phyloP scores from a whole-genome alignment of 2,888 invertebrate species.

The Morpho achilles region DNA sequence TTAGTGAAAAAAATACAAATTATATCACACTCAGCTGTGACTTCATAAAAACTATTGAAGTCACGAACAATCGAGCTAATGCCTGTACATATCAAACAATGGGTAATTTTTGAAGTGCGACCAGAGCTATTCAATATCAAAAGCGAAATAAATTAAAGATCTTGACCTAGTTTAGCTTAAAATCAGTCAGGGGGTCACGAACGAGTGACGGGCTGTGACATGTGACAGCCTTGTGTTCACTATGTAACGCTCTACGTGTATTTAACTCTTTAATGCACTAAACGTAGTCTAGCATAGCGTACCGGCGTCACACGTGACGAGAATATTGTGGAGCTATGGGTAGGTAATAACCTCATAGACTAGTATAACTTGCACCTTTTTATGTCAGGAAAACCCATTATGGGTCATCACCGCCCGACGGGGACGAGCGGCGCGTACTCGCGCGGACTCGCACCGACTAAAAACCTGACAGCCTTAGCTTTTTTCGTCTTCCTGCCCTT shows the following conservation, averaged over 20 bases:
- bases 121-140: constrained; percentile 51
- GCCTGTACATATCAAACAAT: constrained; percentile 16
- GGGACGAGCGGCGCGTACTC: too few relatives aligned
- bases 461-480: too few relatives aligned
- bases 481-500: too few relatives aligned
- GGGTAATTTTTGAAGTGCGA: constrained; percentile 23
- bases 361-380: neutral
- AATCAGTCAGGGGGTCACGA: constrained; percentile 76
- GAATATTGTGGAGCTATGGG: constrained; percentile 7
- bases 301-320: constrained; percentile 20
- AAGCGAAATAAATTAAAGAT: constrained; percentile 65
- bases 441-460: too few relatives aligned
- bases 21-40: neutral
- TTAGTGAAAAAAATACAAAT: neutral
- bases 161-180: constrained; percentile 71
- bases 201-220: constrained; percentile 72
- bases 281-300: constrained; percentile 29
- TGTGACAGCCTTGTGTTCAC: constrained; percentile 65
- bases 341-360: neutral
- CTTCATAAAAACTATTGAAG: constrained; percentile 3
- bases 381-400: too few relatives aligned
- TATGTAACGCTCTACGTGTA: constrained; percentile 55
- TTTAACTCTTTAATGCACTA: constrained; percentile 36
- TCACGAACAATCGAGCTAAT: constrained; percentile 10
- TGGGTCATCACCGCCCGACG: too few relatives aligned